Evolutionary conservation across 2,888 invertebrate species (phyloP).

Genomic region (Ametastegia equiseti): DNA sequence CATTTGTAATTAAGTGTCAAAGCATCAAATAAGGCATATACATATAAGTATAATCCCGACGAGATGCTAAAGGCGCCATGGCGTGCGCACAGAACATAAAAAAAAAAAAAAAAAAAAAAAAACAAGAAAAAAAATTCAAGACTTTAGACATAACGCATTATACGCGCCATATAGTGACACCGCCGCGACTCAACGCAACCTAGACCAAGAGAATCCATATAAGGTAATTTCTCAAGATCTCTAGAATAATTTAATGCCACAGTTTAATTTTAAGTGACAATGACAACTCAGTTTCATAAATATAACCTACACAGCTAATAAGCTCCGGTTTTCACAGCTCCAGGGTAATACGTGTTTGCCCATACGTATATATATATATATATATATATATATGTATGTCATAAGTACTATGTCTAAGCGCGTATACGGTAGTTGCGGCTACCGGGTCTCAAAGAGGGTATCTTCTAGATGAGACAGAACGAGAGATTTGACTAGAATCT

Average conservation of each 20-base stretch:
- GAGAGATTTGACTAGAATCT: slow-evolving; percentile 30
- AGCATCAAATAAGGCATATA: no score
- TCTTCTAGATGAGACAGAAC: slow-evolving; percentile 38
- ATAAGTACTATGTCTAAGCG: not conserved
- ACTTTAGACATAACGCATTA: not conserved
- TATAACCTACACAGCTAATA: no score
- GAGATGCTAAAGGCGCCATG: no score
- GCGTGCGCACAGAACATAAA: no score
- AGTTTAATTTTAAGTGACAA: slow-evolving; percentile 45
- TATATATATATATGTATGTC: not conserved
- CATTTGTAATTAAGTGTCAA: no score
- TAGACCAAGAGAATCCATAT: not conserved
- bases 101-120: no score
- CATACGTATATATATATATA: not conserved
- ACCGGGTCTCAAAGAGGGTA: slow-evolving; percentile 12
- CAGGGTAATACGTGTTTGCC: not conserved
- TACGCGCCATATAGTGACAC: no score
- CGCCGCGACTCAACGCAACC: no score
- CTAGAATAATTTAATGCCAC: slow-evolving; percentile 1
- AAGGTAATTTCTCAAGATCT: slow-evolving; percentile 42
- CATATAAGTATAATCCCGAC: no score
- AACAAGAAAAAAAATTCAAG: no score
- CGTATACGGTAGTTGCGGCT: slow-evolving; percentile 44
- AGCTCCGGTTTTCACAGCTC: no score
- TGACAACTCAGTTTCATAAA: slow-evolving; percentile 45